phyloP scores from a whole-genome alignment of 2,113 vertebrate genomes.

The Plecturocebus donacophilus region DNA sequence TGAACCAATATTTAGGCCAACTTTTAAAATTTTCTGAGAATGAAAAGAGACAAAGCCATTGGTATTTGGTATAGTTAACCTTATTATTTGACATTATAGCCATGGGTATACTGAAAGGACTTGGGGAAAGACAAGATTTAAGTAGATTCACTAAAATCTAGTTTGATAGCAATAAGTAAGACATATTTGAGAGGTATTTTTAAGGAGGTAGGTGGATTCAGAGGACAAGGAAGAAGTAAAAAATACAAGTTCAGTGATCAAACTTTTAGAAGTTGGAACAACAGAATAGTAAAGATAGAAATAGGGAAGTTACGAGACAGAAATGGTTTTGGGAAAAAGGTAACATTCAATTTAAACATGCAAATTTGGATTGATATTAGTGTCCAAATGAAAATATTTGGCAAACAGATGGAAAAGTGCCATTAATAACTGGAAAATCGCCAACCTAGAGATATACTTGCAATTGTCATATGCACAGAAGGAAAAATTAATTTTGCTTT shows the following conservation, averaged over 20 bases:
- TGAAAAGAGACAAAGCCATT: background rate
- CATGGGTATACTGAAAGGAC: background rate
- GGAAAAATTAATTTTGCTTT: background rate
- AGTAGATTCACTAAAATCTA: background rate
- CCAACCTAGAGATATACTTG: background rate
- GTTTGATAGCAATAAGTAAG: background rate
- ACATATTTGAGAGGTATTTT: background rate
- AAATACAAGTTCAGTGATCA: background rate
- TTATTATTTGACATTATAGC: background rate
- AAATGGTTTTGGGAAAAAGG: background rate
- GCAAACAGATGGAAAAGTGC: background rate
- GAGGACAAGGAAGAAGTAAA: constrained; percentile 28
- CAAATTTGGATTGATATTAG: background rate
- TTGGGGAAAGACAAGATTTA: background rate
- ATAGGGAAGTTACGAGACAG: background rate
- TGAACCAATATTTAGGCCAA: background rate
- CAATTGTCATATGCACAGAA: background rate
- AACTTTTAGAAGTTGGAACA: background rate
- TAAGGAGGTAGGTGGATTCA: background rate
- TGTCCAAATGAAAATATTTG: background rate
- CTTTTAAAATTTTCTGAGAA: constrained; percentile 15
- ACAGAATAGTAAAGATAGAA: background rate
- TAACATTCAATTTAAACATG: background rate
- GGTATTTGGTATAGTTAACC: background rate
- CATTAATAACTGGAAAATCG: background rate